phyloP scores from a whole-genome alignment of 2,113 vertebrate genomes.

The Hemibagrus wyckioides region DNA sequence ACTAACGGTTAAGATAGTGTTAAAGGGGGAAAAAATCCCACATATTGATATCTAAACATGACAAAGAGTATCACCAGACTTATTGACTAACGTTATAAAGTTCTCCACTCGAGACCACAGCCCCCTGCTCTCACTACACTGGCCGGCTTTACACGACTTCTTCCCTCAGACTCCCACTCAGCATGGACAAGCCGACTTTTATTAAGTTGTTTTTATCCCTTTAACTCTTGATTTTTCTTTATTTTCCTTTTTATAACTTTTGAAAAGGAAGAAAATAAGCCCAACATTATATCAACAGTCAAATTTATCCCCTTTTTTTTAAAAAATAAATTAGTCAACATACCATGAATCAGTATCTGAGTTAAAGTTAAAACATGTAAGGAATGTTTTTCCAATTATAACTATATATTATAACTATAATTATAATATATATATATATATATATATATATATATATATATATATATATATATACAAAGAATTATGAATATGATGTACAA shows the following conservation, averaged over 20 bases:
- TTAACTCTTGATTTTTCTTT: neutral
- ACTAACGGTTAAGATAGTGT: neutral
- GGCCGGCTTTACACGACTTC: neutral
- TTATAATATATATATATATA: too few species aligned
- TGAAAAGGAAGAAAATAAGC: neutral
- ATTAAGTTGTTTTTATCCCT: neutral
- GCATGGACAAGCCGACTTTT: neutral
- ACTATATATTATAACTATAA: too few species aligned
- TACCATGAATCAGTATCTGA: neutral
- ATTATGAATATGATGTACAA: too few species aligned
- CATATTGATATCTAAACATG: neutral
- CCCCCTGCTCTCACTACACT: neutral
- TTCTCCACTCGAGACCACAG: neutral
- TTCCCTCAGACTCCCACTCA: neutral
- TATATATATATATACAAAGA: too few species aligned
- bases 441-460: too few species aligned
- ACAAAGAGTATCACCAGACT: neutral
- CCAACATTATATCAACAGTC: neutral
- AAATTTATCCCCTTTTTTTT: neutral
- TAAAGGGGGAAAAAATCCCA: neutral
- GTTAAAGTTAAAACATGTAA: too few species aligned
- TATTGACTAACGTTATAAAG: neutral
- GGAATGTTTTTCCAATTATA: too few species aligned
- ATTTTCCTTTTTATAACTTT: neutral
- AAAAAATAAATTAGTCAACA: neutral